These are phyloP conservation scores for Scaptomyza cyrtandrae DNA, from an alignment of 2,888 invertebrate genomes.

Conservation along the genomic window DNA sequence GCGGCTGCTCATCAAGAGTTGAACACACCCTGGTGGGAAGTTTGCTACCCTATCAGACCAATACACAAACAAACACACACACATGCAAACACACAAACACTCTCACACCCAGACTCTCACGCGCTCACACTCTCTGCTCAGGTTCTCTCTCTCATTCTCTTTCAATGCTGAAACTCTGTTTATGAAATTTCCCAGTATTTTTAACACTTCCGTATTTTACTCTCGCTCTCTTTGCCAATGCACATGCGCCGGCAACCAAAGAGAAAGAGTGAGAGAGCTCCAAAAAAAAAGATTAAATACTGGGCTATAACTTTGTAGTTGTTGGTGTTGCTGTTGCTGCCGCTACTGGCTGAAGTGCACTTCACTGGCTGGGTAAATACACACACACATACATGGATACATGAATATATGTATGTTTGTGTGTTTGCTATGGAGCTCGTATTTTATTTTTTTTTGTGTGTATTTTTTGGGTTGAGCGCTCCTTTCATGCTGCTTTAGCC, in stretches of 20 bases:
- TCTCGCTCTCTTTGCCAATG: conserved; percentile 25
- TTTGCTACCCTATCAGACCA: conserved; percentile 68
- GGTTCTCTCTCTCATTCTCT: conserved; percentile 10
- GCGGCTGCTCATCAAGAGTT: conserved; percentile 75
- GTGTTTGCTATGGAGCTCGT: conserved; percentile 36
- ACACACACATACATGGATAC: background rate
- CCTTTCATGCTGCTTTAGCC: conserved; percentile 48
- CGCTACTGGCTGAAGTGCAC: conserved; percentile 60
- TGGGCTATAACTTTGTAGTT: conserved; percentile 50
- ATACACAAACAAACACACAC: conserved; percentile 17
- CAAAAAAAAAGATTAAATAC: conserved; percentile 54
- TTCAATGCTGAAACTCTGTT: conserved; percentile 19
- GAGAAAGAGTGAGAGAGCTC: conserved; percentile 14
- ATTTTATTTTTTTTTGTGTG: conserved; percentile 16
- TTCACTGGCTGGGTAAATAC: conserved; percentile 65
- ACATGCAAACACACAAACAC: conserved; percentile 20
- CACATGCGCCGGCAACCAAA: conserved; percentile 53
- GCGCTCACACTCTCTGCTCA: conserved; percentile 12
- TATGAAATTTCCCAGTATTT: conserved; percentile 76
- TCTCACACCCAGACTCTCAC: conserved; percentile 12
- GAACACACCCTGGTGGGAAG: conserved; percentile 81
- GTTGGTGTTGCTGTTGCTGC: conserved; percentile 35
- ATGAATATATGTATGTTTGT: background rate
- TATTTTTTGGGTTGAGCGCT: conserved; percentile 55
- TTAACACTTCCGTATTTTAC: conserved; percentile 62